Evolutionary conservation across 2,888 invertebrate genomes (phyloP).

Genomic region (Cephus pygmeus): DNA sequence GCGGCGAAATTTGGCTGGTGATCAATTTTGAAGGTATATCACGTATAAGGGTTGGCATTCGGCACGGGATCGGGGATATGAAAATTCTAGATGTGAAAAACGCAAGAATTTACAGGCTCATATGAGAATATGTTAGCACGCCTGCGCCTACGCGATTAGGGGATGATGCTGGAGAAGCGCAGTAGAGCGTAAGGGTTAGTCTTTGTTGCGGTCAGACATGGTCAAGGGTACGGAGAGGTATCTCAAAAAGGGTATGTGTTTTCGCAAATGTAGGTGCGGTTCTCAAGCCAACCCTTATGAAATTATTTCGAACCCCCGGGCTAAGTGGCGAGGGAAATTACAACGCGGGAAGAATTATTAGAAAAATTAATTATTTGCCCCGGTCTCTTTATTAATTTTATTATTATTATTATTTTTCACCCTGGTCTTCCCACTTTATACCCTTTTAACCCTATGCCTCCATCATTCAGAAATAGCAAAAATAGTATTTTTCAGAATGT

Average conservation of each 20-base stretch:
- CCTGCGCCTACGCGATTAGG: constrained; percentile 14
- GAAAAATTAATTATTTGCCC: constrained; percentile 66
- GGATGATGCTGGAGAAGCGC: neutral
- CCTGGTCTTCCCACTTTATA: constrained; percentile 21
- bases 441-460: neutral
- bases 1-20: neutral
- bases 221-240: constrained; percentile 47
- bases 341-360: constrained; percentile 61
- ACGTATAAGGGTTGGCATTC: neutral
- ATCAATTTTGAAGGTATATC: neutral
- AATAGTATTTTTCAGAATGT: neutral
- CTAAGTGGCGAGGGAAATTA: constrained; percentile 34
- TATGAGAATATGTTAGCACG: constrained; percentile 32
- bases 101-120: constrained; percentile 39
- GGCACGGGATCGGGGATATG: neutral
- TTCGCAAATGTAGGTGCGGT: constrained; percentile 61
- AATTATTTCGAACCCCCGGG: constrained; percentile 62
- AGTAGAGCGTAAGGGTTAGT: constrained; percentile 35
- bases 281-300: constrained; percentile 61
- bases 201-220: constrained; percentile 62
- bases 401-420: constrained; percentile 53
- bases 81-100: constrained; percentile 3
- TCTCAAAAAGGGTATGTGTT: constrained; percentile 50
- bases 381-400: constrained; percentile 65
- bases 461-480: neutral